Evolutionary conservation across 1,140 invertebrate genomes (phyloP).

Genomic region (Diachasmimorpha longicaudata): DNA sequence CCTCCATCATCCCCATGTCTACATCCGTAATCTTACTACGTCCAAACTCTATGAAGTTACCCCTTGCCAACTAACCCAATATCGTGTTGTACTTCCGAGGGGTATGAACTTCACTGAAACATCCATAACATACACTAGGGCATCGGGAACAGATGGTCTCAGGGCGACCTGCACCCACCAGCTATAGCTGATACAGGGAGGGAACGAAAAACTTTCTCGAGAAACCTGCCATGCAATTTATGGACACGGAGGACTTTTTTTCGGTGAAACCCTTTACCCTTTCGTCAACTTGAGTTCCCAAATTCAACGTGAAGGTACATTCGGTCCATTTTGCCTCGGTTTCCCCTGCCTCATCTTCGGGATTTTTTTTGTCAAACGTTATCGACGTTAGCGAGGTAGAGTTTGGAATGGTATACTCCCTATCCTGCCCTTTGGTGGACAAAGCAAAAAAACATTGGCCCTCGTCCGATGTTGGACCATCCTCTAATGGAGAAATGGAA

Average conservation of each 20-base stretch:
- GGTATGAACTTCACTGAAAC: not conserved
- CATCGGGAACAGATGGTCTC: not conserved
- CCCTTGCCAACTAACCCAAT: slow-evolving; percentile 12
- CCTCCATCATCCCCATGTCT: not conserved
- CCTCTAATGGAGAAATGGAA: not conserved
- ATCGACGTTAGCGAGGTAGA: not conserved
- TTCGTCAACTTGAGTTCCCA: no score
- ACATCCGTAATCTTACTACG: not conserved
- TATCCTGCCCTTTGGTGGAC: not conserved
- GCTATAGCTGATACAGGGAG: not conserved
- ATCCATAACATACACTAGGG: not conserved
- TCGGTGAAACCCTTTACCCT: no score
- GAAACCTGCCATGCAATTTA: not conserved
- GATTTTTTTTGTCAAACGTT: not conserved
- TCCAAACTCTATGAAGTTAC: not conserved
- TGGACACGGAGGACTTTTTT: no score
- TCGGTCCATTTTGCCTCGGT: no score
- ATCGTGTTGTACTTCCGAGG: not conserved
- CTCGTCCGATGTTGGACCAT: not conserved
- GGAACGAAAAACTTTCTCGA: not conserved
- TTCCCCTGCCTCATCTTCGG: not conserved
- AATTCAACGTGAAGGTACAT: no score
- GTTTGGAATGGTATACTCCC: not conserved
- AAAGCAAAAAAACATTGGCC: not conserved
- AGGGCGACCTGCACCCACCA: not conserved